A percentile compares a stretch with the other conserved stretches of the same genome.
Conservation (phyloP, 2,888 invertebrate species). For the Poecilus cupreus region DNA sequence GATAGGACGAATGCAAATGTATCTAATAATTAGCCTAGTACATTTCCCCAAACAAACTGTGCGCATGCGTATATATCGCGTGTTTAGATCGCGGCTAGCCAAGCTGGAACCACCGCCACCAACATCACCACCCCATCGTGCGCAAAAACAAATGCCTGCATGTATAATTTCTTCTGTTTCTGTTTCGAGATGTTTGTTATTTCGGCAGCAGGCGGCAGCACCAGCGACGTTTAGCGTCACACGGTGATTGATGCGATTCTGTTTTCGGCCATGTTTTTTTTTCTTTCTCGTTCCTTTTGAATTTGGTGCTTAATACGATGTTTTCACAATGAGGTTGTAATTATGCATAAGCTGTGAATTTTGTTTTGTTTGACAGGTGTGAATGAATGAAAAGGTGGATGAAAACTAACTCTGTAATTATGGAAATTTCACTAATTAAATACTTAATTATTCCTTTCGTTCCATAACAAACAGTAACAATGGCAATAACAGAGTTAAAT, state of each 20-base stretch:
- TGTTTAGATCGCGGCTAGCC: slow-evolving; percentile 15
- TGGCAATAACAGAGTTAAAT: no score
- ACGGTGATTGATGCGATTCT: slow-evolving; percentile 27
- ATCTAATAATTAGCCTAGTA: no score
- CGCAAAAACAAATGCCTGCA: slow-evolving; percentile 49
- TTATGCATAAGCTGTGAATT: slow-evolving; percentile 26
- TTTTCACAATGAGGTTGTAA: slow-evolving; percentile 26
- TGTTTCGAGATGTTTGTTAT: slow-evolving; percentile 4
- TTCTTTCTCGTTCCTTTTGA: slow-evolving; percentile 26
- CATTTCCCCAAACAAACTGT: no score
- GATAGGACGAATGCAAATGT: no score
- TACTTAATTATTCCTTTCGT: background rate
- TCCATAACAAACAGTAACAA: no score
- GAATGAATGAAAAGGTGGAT: background rate
- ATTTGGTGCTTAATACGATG: slow-evolving; percentile 1
- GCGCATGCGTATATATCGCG: slow-evolving; percentile 8
- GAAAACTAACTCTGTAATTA: slow-evolving; percentile 14
- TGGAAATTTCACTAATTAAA: background rate
- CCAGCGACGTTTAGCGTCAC: slow-evolving; percentile 32
- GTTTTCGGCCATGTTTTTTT: slow-evolving; percentile 10
- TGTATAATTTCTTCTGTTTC: slow-evolving; percentile 50
- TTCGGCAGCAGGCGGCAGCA: slow-evolving; percentile 12
- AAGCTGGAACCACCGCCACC: background rate
- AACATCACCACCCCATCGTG: background rate
- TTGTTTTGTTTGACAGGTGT: slow-evolving; percentile 7